Evolutionary conservation across 2,113 vertebrate species (phyloP), one percentile per base, ranked within the genome.

Genomic region (Nasalis larvatus): DNA sequence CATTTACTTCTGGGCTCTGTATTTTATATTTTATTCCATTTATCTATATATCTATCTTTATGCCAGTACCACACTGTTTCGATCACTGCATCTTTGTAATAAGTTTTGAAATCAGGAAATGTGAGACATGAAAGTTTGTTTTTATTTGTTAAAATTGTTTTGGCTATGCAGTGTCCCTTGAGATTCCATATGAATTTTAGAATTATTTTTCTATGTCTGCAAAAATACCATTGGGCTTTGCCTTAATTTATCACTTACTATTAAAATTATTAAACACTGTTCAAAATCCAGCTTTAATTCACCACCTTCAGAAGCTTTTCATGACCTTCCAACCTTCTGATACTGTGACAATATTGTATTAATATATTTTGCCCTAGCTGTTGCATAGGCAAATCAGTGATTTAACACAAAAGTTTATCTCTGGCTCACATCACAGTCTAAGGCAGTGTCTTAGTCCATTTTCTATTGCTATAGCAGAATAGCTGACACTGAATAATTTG

Each of bases 21-120:
- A 32, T n/a, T 68, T 86, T 42, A n/a, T 86, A 30, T 37, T 85
- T 89, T 54, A 54, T n/a, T 86, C 20, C n/a, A 66, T 23, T 86
- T n/a, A 32, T 82, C 32, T 90, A 25, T 37, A 5, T 89, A 23
- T 88, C 30, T 69, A 35, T 83, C 27, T 66, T 69, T 86, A 77
- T 54, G 10, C 8, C 25, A 76, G 17, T 47, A 71, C 10, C 35
- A 73, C 17, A 66, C 21, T 52, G 3, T 83, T 95, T 45, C 73
- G 68, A 83, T 83, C 40, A 77, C 21, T 81, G 35, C 76, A 47
- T 17, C 13, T 89, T 80, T 86, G 9, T 91, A n/a, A 35, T 77
- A 76, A 88, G 37, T 86, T 89, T 89, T 76, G 7, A 93, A 91
- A 78, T 77, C 45, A 87, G n/a, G 8, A 81, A 95, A 32, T 89